A percentile compares a stretch with the other conserved stretches of the same genome.
Evolutionary conservation across 1,140 invertebrate genomes (phyloP).

Genomic region (Lepidurus apus): DNA sequence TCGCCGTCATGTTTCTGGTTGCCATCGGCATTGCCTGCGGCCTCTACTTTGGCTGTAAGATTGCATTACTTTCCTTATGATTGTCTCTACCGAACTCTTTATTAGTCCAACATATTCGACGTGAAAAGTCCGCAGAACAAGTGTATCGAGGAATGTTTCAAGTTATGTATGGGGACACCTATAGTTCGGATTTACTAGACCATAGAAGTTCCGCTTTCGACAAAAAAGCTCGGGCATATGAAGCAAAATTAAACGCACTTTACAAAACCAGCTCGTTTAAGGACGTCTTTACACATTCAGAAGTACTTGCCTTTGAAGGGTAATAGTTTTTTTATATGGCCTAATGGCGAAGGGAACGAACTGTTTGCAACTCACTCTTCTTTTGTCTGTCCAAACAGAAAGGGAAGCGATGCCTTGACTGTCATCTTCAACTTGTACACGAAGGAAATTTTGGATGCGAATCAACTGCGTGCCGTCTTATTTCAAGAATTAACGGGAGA

Average conservation of each 20-base stretch:
- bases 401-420: conserved; percentile 23
- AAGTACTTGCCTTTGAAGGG: conserved; percentile 74
- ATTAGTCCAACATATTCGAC: conserved; percentile 16
- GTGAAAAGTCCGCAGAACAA: conserved; percentile 56
- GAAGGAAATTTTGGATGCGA: conserved; percentile 18
- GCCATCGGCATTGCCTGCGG: not conserved
- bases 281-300: conserved; percentile 60
- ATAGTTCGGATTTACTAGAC: conserved; percentile 57
- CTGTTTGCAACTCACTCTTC: conserved; percentile 8
- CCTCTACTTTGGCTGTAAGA: not conserved
- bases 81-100: not conserved
- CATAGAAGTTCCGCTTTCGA: conserved; percentile 53
- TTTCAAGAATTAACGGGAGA: not conserved
- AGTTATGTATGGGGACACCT: conserved; percentile 56
- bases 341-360: not conserved
- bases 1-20: not conserved
- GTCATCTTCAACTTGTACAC: conserved; percentile 32
- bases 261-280: conserved; percentile 63
- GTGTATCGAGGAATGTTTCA: conserved; percentile 71
- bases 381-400: not conserved
- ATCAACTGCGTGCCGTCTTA: conserved; percentile 20
- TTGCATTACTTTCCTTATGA: not conserved
- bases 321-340: conserved; percentile 43
- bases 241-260: conserved; percentile 65
- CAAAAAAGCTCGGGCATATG: conserved; percentile 62